A percentile compares a stretch with the other conserved stretches of the same genome.
Evolutionary conservation across 2,113 vertebrate genomes (phyloP).

Genomic region (Ammodytes marinus): DNA sequence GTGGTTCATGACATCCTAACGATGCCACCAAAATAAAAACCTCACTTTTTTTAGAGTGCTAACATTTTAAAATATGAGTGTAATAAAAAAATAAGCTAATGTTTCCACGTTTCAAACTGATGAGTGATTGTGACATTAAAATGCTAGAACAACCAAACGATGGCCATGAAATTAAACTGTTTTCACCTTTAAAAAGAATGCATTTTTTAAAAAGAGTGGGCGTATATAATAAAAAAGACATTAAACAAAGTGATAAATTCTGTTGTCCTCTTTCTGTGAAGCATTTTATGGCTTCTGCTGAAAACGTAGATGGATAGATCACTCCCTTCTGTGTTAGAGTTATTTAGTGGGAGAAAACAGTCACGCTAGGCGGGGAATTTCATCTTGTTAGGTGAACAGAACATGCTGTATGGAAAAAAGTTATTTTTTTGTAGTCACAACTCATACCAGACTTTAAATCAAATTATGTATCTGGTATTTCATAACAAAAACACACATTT

Average conservation of each 20-base stretch:
- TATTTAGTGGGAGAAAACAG: neutral
- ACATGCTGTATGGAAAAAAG: neutral
- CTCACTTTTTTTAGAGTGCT: neutral
- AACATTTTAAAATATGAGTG: neutral
- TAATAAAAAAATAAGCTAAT: conserved; percentile 11
- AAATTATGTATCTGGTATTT: neutral
- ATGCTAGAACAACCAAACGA: neutral
- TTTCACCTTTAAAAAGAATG: neutral
- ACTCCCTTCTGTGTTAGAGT: conserved; percentile 4
- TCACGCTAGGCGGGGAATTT: neutral
- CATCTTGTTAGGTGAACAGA: neutral
- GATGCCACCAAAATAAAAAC: conserved; percentile 17
- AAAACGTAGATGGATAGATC: neutral
- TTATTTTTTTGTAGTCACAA: neutral
- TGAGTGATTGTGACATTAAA: conserved; percentile 2
- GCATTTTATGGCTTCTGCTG: conserved; percentile 16
- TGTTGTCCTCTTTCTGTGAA: neutral
- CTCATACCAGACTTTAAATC: neutral
- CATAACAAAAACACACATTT: no score
- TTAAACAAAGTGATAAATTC: conserved; percentile 11
- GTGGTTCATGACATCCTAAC: neutral
- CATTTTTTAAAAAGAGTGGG: neutral
- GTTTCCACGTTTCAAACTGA: neutral
- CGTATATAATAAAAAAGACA: neutral
- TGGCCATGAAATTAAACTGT: neutral